Evolutionary conservation across 2,797 vertebrate species (phyloP).

Genomic region (Apodemus agrarius): DNA sequence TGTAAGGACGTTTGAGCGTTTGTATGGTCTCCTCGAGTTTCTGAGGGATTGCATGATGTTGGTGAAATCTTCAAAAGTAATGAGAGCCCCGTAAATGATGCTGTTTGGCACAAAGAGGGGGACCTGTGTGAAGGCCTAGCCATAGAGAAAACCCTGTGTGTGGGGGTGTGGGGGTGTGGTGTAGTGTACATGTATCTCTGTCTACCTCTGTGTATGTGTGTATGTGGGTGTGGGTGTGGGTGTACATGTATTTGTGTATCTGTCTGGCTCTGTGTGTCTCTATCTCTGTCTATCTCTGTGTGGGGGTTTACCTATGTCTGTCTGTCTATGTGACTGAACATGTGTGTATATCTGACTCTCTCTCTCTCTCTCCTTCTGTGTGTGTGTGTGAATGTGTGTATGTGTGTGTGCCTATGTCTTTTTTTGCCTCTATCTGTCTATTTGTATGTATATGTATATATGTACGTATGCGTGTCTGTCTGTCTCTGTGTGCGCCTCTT

Average conservation of each 20-base stretch:
- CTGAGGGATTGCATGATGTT: background rate
- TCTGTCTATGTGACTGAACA: background rate
- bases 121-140: background rate
- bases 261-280: no score
- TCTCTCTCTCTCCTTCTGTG: no score
- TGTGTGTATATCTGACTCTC: no score
- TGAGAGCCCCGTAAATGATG: background rate
- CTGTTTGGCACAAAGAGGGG: background rate
- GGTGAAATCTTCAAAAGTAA: slow-evolving; percentile 13
- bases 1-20: background rate
- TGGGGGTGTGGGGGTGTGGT: background rate
- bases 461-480: background rate
- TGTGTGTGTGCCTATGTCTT: background rate
- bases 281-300: background rate
- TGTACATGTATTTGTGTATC: no score
- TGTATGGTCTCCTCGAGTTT: background rate
- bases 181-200: background rate
- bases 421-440: background rate
- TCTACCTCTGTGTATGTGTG: background rate
- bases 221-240: no score
- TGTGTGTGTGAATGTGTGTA: no score
- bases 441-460: background rate
- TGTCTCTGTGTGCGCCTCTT: background rate
- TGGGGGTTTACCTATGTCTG: no score
- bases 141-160: background rate